Evolutionary conservation across 2,797 vertebrate species (phyloP), one percentile per base, ranked within the genome.

Genomic region (Nyctibius grandis): DNA sequence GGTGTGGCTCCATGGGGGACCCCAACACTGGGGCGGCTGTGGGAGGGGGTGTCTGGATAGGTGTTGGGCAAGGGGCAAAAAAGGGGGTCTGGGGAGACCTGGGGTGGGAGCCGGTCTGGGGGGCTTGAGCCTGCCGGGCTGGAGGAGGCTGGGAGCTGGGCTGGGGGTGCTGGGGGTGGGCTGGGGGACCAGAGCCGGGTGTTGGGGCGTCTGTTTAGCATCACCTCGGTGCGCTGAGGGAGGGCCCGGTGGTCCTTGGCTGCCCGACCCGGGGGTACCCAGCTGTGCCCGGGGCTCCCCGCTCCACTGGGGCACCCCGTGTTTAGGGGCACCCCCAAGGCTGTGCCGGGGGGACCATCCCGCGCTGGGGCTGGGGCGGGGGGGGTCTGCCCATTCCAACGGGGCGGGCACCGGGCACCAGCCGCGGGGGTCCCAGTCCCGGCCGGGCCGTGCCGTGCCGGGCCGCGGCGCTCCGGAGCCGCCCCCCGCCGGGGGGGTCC

Each of bases 381-480:
- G 38, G 34, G 21, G 45, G 51, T 29, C 51, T 44, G 47, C 14
- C 53, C 63, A 14, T 38, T 22, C 48, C 74, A 4, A 10, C 47
- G 42, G 33, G 77, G n/a, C 13, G 36, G 47, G 13, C 65, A 18
- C 72, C 36, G 61, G 45, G 11, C 76, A 54, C 36, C 50, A 19
- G 6, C 20, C 4, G 4, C 1, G 42, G 76, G 76, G 94, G 51
- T 78, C 91, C 70, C 56, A 3, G 42, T 26, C 72, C 42, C 83
- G 25, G 86, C 53, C 91, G 74, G 53, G 1, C 51, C 78, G 59
- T 25, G 38, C 70, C 83, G 85, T 28, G 34, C 86, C 88, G 84
- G 68, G 59, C 93, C 96, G 97, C 98, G 98, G 86, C 64, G 98
- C 98, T 97, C 98, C 98, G 97, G 98, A 98, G 98, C 98, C 98